These are phyloP conservation scores for Bombus sylvicola DNA, from an alignment of 1,140 invertebrate genomes.

Conservation along the genomic window DNA sequence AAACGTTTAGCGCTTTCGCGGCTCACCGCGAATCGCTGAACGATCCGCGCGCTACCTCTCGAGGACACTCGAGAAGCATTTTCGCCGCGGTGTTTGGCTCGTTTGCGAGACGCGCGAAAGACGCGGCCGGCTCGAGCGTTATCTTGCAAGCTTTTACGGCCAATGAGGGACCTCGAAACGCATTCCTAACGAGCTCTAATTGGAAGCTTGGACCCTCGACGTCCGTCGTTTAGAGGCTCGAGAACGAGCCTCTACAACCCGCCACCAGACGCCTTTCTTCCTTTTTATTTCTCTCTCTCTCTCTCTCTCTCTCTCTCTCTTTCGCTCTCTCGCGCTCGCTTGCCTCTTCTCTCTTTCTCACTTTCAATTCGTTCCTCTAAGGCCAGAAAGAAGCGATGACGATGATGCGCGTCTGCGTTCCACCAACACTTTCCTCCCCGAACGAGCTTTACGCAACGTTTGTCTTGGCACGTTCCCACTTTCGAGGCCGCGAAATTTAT, in stretches of 20 bases:
- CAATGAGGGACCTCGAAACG: conserved; percentile 46
- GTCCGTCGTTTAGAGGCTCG: conserved; percentile 45
- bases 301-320: not conserved
- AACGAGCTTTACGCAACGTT: conserved; percentile 31
- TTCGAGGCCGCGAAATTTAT: conserved; percentile 43
- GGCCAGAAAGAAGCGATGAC: not conserved
- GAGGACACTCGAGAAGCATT: conserved; percentile 13
- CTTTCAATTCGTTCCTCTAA: not conserved
- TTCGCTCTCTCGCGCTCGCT: no score
- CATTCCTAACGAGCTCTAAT: conserved; percentile 70
- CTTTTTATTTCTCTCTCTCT: not conserved
- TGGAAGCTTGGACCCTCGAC: conserved; percentile 57
- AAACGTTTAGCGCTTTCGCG: not conserved
- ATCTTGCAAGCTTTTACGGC: conserved; percentile 42
- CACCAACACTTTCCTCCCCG: not conserved
- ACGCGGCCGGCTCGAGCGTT: conserved; percentile 30
- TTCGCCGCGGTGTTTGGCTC: not conserved
- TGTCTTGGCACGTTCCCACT: conserved; percentile 19
- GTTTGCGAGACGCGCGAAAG: conserved; percentile 12
- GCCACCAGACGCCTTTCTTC: not conserved
- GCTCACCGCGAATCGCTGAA: not conserved
- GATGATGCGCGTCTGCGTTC: not conserved
- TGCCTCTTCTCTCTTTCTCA: not conserved
- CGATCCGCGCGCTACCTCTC: conserved; percentile 9
- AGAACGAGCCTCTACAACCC: conserved; percentile 1